These are phyloP conservation scores for Drosophila recens DNA, from an alignment of 2,888 invertebrate species.

Conservation along the genomic window DNA sequence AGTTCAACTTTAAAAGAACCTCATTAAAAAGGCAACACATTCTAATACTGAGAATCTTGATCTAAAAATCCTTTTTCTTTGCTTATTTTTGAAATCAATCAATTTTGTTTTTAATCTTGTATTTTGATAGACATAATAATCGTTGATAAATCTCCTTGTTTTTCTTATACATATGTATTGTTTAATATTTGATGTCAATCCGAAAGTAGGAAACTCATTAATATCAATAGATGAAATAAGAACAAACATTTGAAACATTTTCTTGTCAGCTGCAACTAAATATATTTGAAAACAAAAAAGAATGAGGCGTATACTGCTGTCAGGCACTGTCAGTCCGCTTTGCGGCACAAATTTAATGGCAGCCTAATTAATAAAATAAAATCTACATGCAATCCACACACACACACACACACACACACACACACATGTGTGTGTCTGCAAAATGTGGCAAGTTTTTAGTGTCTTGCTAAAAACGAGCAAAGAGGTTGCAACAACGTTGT, in stretches of 20 bases:
- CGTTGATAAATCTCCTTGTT: too few relatives aligned
- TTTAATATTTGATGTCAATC: too few relatives aligned
- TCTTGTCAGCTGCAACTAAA: neutral
- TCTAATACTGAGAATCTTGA: too few relatives aligned
- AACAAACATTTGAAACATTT: neutral
- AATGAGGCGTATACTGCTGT: constrained; percentile 2
- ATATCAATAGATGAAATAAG: neutral
- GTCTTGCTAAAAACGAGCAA: constrained; percentile 4
- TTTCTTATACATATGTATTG: too few relatives aligned
- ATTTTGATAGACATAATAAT: too few relatives aligned
- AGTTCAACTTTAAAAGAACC: neutral
- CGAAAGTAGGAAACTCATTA: too few relatives aligned
- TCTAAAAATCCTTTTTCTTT: too few relatives aligned
- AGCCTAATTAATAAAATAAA: constrained; percentile 83
- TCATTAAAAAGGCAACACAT: too few relatives aligned
- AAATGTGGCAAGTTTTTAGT: constrained; percentile 38
- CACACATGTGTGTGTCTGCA: neutral
- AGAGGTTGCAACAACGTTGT: neutral
- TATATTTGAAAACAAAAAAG: neutral
- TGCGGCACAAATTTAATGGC: constrained; percentile 73
- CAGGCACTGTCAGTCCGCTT: constrained; percentile 13
- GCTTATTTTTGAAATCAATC: too few relatives aligned
- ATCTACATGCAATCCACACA: constrained; percentile 28
- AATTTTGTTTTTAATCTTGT: too few relatives aligned
- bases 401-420: neutral